These are phyloP conservation scores for Trissoscelio sp. DNA, from an alignment of 2,888 invertebrate species.

Conservation along the genomic window DNA sequence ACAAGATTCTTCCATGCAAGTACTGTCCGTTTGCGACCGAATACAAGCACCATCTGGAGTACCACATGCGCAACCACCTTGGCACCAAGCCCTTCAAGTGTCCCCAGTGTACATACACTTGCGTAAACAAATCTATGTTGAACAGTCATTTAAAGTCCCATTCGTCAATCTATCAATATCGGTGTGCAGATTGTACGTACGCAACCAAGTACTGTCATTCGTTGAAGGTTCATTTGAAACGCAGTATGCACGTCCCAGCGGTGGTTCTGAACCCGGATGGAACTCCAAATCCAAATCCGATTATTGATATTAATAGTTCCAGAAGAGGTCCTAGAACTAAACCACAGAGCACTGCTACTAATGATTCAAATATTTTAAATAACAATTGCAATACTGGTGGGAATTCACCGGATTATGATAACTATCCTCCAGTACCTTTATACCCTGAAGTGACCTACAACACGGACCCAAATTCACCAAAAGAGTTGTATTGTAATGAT, in stretches of 20 bases:
- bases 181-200: constrained; percentile 96
- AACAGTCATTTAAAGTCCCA: constrained; percentile 99
- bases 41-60: constrained; percentile 99
- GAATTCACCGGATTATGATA: constrained; percentile 15
- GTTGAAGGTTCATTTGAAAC: constrained; percentile 96
- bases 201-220: constrained; percentile 99
- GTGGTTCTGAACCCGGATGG: constrained; percentile 96
- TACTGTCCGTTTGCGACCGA: constrained; percentile 99
- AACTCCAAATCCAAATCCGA: constrained; percentile 92
- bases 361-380: neutral
- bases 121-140: constrained; percentile 99
- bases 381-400: neutral
- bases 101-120: constrained; percentile 93
- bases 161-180: constrained; percentile 95
- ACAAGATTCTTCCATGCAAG: constrained; percentile 95
- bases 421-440: neutral
- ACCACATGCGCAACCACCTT: constrained; percentile 97
- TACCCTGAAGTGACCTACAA: constrained; percentile 23
- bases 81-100: constrained; percentile 98
- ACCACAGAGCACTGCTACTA: constrained; percentile 40
- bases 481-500: neutral
- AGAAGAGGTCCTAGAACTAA: constrained; percentile 92
- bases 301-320: constrained; percentile 96
- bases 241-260: constrained; percentile 95
- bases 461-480: neutral